These are phyloP conservation scores for Onychomys torridus DNA, from an alignment of 2,797 vertebrate genomes.

Conservation along the genomic window DNA sequence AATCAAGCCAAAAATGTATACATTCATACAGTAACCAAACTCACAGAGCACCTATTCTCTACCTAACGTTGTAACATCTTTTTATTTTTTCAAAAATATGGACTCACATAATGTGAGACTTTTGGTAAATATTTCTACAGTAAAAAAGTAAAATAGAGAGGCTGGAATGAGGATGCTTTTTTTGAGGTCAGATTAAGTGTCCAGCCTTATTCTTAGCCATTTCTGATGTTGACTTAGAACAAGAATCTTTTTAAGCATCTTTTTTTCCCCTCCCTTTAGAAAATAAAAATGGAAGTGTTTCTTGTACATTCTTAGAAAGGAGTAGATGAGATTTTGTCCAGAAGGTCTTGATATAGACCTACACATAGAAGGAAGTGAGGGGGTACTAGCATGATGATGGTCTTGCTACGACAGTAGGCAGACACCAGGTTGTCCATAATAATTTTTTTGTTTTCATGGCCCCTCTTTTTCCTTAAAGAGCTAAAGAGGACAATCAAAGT, in stretches of 20 bases:
- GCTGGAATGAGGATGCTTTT: background rate
- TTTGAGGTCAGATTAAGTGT: background rate
- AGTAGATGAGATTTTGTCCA: background rate
- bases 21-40: background rate
- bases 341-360: background rate
- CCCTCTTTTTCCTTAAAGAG: background rate
- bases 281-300: conserved; percentile 7
- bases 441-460: background rate
- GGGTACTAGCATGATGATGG: background rate
- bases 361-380: background rate
- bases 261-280: background rate
- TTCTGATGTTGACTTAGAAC: background rate
- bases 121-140: background rate
- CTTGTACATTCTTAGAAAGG: background rate
- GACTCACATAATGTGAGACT: background rate
- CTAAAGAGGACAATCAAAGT: background rate
- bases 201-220: accelerated
- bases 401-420: background rate
- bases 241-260: background rate
- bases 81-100: background rate
- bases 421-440: background rate
- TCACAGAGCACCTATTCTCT: background rate
- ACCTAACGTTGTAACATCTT: background rate
- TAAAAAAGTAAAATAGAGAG: background rate
- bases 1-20: background rate